Percentiles rank a stretch among this genome's conserved stretches.
These are phyloP conservation scores for Acipenser oxyrinchus DNA, from an alignment of 2,797 vertebrate genomes.

Conservation along the genomic window DNA sequence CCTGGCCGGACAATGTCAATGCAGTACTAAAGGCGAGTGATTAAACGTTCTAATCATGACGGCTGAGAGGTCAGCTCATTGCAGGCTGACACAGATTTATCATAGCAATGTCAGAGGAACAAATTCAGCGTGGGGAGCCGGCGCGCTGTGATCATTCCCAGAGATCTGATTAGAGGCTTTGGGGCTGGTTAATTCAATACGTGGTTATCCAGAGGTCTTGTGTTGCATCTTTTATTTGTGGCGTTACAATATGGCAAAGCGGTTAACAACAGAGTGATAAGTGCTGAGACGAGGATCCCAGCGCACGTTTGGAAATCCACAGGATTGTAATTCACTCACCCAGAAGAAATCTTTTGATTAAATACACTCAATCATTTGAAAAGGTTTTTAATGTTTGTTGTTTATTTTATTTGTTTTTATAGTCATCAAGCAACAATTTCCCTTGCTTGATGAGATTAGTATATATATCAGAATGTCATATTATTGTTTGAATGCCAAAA, in stretches of 20 bases:
- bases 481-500: too few relatives aligned
- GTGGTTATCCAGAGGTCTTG: background rate
- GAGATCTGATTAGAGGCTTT: constrained; percentile 22
- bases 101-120: constrained; percentile 35
- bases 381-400: background rate
- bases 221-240: background rate
- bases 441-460: too few relatives aligned
- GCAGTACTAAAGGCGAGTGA: constrained; percentile 49
- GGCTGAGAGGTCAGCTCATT: constrained; percentile 33
- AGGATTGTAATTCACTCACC: too few relatives aligned
- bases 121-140: constrained; percentile 25
- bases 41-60: constrained; percentile 53
- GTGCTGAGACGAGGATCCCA: background rate
- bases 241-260: too few relatives aligned
- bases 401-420: too few relatives aligned
- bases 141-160: constrained; percentile 40
- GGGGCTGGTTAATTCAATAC: constrained; percentile 4
- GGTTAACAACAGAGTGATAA: background rate
- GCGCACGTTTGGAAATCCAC: background rate
- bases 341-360: background rate
- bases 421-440: too few relatives aligned
- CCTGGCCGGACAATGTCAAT: constrained; percentile 60
- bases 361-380: background rate
- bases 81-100: constrained; percentile 44
- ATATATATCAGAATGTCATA: too few relatives aligned